phyloP scores from a whole-genome alignment of 2,113 vertebrate species.

The Atlantisia rogersi region DNA sequence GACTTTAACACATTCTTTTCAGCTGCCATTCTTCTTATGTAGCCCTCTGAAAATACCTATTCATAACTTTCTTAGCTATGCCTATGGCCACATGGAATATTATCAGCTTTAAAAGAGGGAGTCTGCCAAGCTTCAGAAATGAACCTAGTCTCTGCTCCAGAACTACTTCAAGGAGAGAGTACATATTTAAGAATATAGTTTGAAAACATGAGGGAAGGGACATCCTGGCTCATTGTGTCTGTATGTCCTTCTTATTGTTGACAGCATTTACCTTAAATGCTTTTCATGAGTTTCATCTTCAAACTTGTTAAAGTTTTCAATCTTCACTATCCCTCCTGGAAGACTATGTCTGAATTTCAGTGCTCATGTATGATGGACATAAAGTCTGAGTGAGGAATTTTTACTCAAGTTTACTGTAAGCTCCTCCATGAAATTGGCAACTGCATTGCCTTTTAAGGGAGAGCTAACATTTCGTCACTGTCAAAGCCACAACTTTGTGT shows the following conservation, averaged over 20 bases:
- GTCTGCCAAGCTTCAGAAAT: background rate
- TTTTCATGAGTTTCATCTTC: background rate
- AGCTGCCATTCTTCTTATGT: background rate
- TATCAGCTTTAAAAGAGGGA: background rate
- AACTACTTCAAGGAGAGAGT: background rate
- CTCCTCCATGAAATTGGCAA: background rate
- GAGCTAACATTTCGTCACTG: background rate
- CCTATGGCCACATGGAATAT: background rate
- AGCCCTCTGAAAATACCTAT: background rate
- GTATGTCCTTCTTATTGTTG: background rate
- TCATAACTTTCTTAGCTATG: background rate
- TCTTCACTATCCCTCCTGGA: background rate
- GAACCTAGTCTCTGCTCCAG: background rate
- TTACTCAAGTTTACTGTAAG: background rate
- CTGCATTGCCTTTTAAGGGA: background rate
- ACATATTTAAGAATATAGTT: background rate
- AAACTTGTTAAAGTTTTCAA: background rate
- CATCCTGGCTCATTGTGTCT: background rate
- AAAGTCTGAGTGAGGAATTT: background rate
- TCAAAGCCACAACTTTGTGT: background rate
- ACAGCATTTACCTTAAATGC: background rate
- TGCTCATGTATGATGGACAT: background rate
- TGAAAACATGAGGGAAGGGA: background rate
- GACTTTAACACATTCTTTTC: background rate
- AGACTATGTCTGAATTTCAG: background rate